Base-by-base conservation (phyloP, 2,888 invertebrate genomes). In the Hyppa rectilinea region DNA sequence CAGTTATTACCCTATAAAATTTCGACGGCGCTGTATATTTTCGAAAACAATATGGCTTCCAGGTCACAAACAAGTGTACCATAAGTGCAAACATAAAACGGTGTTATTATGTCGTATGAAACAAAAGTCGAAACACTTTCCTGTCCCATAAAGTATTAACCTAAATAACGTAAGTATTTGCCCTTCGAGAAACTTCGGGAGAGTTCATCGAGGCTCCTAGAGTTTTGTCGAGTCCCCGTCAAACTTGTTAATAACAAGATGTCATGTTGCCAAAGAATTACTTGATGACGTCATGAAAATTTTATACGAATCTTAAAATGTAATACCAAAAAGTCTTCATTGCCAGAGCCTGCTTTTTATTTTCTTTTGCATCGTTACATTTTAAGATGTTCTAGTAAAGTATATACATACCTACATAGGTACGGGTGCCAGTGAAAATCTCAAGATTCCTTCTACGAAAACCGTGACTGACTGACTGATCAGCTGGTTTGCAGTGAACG, bases 231-330 rank as follows among this genome's bases (percentile, higher is more conserved):
- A 77, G 85, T 77, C 76, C 80, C 77, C 74, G 65, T 63, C 80
- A 78, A 87, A 87, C 85, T 87, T 87, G 77, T 78, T 87, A 83
- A 84, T 86, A 84, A 81, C 78, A 78, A 76, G 76, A 76, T 78
- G 81, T 78, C 72, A 77, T 65, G 78, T 80, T 81, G 77, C 26
- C 31, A 47, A 47, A 55, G 59, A 56, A 63, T 82, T 55, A 75
- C 60, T 66, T 58, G 40, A 61, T 56, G 50, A 76, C 38, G 56
- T 40, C 38, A 47, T 56, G 56, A 55, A 65, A 40, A 31, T 47
- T 47, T 59, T 70, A 75, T 75, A 65, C 1, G 20, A 29, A 59
- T 14, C 47, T 66, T 31, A 58, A 61, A 65, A 43, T 71, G n/a
- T n/a, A 7, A 38, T 47, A 20, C n/a, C 20, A 56, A 63, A 34